phyloP scores from a whole-genome alignment of 1,140 invertebrate species.

The Macrobrachium rosenbergii region DNA sequence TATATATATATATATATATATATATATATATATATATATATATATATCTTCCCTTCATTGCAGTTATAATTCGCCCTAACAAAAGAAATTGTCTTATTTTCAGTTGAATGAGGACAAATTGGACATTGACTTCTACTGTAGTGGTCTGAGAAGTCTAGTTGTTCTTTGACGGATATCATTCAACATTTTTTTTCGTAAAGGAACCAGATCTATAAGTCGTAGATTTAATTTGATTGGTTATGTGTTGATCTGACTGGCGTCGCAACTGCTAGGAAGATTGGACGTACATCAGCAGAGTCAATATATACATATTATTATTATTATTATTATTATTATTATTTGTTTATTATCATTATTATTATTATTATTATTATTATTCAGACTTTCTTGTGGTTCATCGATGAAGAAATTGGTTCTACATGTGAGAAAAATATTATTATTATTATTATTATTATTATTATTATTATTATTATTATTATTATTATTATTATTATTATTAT shows the following conservation, averaged over 20 bases:
- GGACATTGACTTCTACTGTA: no score
- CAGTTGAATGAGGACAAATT: not conserved
- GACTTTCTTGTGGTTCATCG: not conserved
- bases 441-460: not conserved
- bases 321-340: no score
- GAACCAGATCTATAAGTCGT: no score
- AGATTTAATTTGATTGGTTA: no score
- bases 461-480: not conserved
- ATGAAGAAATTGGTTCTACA: not conserved
- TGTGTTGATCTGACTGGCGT: not conserved
- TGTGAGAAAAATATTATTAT: not conserved
- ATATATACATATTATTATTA: no score
- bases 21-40: constrained; percentile 18
- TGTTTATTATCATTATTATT: no score
- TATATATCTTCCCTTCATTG: not conserved
- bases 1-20: constrained; percentile 27
- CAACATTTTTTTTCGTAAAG: no score
- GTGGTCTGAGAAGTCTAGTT: no score
- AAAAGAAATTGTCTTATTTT: not conserved
- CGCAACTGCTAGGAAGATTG: not conserved
- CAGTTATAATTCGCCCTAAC: not conserved
- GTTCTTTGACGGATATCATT: no score
- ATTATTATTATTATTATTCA: no score
- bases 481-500: not conserved
- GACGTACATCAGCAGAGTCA: no score